Percentiles rank a stretch among this genome's conserved stretches.
Conservation (phyloP, 2,113 vertebrate genomes). For the Redunca redunca region DNA sequence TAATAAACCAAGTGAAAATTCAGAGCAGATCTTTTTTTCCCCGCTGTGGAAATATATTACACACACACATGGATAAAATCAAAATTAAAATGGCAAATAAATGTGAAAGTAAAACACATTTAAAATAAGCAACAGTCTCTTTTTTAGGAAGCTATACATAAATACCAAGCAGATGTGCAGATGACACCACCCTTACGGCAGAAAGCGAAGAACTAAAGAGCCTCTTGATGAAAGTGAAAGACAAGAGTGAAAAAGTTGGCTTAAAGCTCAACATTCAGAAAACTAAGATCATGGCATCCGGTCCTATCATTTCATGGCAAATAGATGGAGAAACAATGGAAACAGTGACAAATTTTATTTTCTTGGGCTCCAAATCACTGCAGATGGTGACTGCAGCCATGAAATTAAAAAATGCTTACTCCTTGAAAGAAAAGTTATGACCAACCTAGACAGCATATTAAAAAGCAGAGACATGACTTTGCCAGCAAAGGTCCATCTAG, state of each 20-base stretch:
- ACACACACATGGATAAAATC: neutral
- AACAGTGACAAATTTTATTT: neutral
- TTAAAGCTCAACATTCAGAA: neutral
- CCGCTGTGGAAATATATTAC: neutral
- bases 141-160: neutral
- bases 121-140: neutral
- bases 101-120: neutral
- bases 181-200: neutral
- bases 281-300: neutral
- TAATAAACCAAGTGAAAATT: neutral
- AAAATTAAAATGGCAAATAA: neutral
- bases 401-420: neutral
- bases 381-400: neutral
- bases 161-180: neutral
- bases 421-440: neutral
- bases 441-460: neutral
- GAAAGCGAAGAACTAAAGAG: neutral
- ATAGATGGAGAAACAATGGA: neutral
- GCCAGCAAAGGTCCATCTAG: neutral
- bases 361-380: neutral
- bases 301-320: neutral
- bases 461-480: neutral
- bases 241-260: neutral
- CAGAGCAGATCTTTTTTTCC: neutral
- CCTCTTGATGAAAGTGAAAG: neutral